phyloP scores from a whole-genome alignment of 2,113 vertebrate species.

The Neomonachus schauinslandi region DNA sequence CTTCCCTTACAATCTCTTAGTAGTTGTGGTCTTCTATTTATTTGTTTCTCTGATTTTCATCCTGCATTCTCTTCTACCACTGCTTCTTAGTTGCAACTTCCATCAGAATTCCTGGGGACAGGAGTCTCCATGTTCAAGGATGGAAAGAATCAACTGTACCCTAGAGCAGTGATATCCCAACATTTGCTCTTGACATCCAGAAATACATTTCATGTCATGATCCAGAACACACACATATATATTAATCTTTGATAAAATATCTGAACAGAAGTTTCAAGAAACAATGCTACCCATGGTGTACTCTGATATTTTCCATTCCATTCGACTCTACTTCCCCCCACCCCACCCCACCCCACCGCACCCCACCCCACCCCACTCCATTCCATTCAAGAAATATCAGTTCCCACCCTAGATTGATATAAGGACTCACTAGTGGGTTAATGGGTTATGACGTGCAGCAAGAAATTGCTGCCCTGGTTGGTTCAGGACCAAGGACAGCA shows the following conservation, averaged over 20 bases:
- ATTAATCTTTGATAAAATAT: neutral
- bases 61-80: neutral
- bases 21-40: neutral
- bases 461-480: neutral
- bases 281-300: accelerated
- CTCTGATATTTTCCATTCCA: neutral
- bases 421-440: neutral
- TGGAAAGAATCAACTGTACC: neutral
- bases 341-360: neutral
- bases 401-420: neutral
- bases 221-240: neutral
- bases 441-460: neutral
- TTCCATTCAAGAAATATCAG: neutral
- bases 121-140: neutral
- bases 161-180: neutral
- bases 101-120: neutral
- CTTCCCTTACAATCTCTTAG: neutral
- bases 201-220: neutral
- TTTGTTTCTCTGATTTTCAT: neutral
- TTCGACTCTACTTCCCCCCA: no score
- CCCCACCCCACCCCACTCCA: neutral
- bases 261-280: neutral
- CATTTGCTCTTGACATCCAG: neutral
- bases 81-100: neutral
- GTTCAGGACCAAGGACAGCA: conserved; percentile 33